Evolutionary conservation across 2,113 vertebrate species (phyloP).

Genomic region (Periophthalmodon schlosseri): DNA sequence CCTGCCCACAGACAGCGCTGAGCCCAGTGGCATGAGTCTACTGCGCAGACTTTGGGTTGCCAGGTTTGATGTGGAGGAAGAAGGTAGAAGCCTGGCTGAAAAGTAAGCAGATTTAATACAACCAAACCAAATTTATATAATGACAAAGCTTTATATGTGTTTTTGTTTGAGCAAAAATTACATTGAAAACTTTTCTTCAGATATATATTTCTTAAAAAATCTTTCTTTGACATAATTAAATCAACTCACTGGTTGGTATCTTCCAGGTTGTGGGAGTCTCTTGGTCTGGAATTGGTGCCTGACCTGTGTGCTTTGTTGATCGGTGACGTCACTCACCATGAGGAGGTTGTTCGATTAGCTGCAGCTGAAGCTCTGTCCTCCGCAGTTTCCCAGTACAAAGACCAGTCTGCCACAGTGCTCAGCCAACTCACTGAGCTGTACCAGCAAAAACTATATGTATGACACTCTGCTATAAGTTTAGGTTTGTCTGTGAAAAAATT

Average conservation of each 20-base stretch:
- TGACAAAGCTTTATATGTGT: too few species aligned
- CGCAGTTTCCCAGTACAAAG: constrained; percentile 85
- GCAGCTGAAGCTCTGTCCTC: constrained; percentile 91
- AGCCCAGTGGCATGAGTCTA: constrained; percentile 86
- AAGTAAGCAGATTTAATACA: constrained; percentile 72
- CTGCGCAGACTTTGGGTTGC: constrained; percentile 92
- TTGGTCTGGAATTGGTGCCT: constrained; percentile 88
- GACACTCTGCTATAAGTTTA: constrained; percentile 30
- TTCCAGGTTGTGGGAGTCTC: constrained; percentile 86
- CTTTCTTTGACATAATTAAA: not conserved
- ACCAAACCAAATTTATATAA: too few species aligned
- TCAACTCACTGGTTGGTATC: not conserved
- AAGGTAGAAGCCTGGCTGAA: constrained; percentile 84
- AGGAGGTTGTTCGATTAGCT: constrained; percentile 88
- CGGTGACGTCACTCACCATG: constrained; percentile 89
- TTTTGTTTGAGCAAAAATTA: too few species aligned
- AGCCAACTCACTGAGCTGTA: constrained; percentile 90
- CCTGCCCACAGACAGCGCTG: constrained; percentile 86
- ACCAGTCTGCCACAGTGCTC: constrained; percentile 86
- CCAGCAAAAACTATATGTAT: constrained; percentile 96
- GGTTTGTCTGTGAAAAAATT: not conserved
- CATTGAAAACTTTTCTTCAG: not conserved
- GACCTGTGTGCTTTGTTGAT: constrained; percentile 92
- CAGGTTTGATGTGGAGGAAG: constrained; percentile 90
- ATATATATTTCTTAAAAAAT: not conserved